phyloP scores from a whole-genome alignment of 2,797 vertebrate genomes.

The Pelochelys cantorii region DNA sequence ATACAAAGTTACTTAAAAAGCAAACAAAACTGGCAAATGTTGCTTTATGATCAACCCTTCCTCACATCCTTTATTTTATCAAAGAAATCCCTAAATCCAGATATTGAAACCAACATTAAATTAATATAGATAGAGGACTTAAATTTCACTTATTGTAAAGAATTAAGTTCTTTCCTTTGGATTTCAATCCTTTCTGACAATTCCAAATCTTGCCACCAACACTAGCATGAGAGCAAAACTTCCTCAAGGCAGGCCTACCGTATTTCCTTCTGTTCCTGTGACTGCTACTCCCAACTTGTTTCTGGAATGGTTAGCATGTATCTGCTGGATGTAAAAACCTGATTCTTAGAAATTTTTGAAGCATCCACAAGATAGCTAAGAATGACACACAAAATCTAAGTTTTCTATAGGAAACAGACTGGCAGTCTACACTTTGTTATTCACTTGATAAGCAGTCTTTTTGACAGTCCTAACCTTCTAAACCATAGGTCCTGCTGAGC shows the following conservation, averaged over 20 bases:
- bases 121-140: conserved; percentile 29
- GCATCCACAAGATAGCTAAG: conserved; percentile 63
- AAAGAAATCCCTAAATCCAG: background rate
- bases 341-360: conserved; percentile 69
- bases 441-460: conserved; percentile 96
- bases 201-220: conserved; percentile 17
- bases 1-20: conserved; percentile 30
- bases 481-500: conserved; percentile 96
- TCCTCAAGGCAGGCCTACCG: conserved; percentile 59
- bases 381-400: conserved; percentile 82
- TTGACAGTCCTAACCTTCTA: conserved; percentile 98
- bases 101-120: conserved; percentile 27
- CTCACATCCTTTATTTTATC: conserved; percentile 24
- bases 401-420: conserved; percentile 93
- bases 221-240: conserved; percentile 43
- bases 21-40: conserved; percentile 1
- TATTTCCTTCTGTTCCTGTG: conserved; percentile 51
- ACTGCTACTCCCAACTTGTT: conserved; percentile 58
- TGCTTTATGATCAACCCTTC: conserved; percentile 27
- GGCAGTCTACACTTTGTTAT: conserved; percentile 93
- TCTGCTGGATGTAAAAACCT: conserved; percentile 36
- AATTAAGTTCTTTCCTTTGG: conserved; percentile 27
- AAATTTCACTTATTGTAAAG: conserved; percentile 42
- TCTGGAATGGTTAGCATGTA: conserved; percentile 61
- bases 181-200: conserved; percentile 59